A percentile compares a stretch with the other conserved stretches of the same genome.
These are phyloP conservation scores for Drosophila flavopinicola DNA, from an alignment of 2,888 invertebrate genomes.

Conservation along the genomic window DNA sequence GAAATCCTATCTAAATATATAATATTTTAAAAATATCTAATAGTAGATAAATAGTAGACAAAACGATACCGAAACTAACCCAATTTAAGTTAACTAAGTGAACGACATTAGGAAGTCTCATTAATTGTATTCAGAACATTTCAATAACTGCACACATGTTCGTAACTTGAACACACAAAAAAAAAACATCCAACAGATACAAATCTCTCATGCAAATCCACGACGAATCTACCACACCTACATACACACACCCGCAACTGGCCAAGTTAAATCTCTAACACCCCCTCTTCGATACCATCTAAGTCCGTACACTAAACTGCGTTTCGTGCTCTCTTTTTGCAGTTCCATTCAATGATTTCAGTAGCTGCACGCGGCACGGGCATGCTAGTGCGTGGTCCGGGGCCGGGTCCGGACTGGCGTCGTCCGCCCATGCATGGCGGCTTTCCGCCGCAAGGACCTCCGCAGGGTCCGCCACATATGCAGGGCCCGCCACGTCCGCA, in stretches of 20 bases:
- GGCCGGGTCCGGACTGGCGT: slow-evolving; percentile 90
- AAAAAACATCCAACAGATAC: slow-evolving; percentile 13
- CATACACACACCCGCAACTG: slow-evolving; percentile 11
- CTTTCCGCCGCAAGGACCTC: slow-evolving; percentile 86
- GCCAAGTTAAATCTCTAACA: slow-evolving; percentile 12
- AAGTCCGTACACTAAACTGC: slow-evolving; percentile 15
- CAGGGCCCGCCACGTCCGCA: slow-evolving; percentile 87
- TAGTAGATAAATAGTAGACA: slow-evolving; percentile 35
- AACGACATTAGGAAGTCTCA: slow-evolving; percentile 39
- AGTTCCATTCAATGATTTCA: slow-evolving; percentile 85
- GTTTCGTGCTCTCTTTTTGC: slow-evolving; percentile 37
- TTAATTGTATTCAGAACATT: slow-evolving; percentile 79
- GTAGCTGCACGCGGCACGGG: too few relatives aligned
- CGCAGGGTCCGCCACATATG: slow-evolving; percentile 89
- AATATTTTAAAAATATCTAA: slow-evolving; percentile 23
- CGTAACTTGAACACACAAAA: slow-evolving; percentile 43
- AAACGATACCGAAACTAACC: slow-evolving; percentile 60
- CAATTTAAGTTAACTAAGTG: slow-evolving; percentile 68
- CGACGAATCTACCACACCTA: slow-evolving; percentile 13
- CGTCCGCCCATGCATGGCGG: slow-evolving; percentile 90
- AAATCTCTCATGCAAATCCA: slow-evolving; percentile 22
- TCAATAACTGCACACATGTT: slow-evolving; percentile 59
- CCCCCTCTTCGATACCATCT: not conserved
- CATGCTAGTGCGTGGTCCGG: slow-evolving; percentile 86
- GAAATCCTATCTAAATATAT: slow-evolving; percentile 35